Conservation (phyloP, 37 sponge, comb jelly and placozoan genomes). For the Agelas oroides region DNA sequence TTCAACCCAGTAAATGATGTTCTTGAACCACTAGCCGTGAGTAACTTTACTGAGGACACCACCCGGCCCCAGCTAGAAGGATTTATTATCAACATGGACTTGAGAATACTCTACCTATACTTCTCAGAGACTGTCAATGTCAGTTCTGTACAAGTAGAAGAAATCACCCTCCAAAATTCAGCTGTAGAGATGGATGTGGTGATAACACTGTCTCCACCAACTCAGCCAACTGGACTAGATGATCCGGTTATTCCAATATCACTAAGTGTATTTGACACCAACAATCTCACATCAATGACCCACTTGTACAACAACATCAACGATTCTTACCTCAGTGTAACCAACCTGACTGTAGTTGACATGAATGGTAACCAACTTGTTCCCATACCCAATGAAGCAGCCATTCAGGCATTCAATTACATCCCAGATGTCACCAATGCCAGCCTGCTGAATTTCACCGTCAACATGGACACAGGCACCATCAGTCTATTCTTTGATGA, state of each 20-base stretch:
- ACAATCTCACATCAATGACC: conserved; percentile 69
- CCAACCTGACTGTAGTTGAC: conserved; percentile 63
- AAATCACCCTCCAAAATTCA: conserved; percentile 79
- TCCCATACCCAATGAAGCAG: conserved; percentile 52
- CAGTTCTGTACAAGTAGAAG: conserved; percentile 57
- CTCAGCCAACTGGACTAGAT: conserved; percentile 24
- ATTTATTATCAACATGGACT: conserved; percentile 85
- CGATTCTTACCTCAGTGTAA: conserved; percentile 77
- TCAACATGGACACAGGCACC: conserved; percentile 80
- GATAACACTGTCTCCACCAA: conserved; percentile 35
- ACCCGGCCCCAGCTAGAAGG: conserved; percentile 68
- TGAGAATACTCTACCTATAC: conserved; percentile 59
- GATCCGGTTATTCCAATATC: conserved; percentile 41
- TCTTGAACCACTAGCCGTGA: conserved; percentile 32
- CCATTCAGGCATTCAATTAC: conserved; percentile 50
- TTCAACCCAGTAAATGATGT: conserved; percentile 56
- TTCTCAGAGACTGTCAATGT: conserved; percentile 93
- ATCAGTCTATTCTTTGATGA: conserved; percentile 82
- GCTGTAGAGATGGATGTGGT: conserved; percentile 22
- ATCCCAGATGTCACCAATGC: conserved; percentile 69
- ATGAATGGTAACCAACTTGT: conserved; percentile 85
- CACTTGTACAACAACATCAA: conserved; percentile 72
- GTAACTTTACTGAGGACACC: conserved; percentile 65
- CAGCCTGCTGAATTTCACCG: conserved; percentile 81
- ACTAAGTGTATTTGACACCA: conserved; percentile 71